These are phyloP conservation scores for Drosophila tristis DNA, from an alignment of 1,140 invertebrate species.

Conservation along the genomic window DNA sequence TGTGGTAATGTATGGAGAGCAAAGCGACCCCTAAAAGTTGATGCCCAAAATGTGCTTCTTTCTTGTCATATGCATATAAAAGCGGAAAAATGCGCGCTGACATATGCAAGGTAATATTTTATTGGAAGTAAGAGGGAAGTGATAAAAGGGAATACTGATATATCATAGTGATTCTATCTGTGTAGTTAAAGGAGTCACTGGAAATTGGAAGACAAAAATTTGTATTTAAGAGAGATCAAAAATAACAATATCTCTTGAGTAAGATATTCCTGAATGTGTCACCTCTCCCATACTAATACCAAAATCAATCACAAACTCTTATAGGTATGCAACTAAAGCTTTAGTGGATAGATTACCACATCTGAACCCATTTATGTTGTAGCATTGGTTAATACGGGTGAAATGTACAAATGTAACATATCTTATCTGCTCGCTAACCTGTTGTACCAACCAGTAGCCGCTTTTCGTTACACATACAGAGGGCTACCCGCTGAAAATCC, in stretches of 20 bases:
- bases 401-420: slow-evolving; percentile 24
- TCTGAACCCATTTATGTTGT: slow-evolving; percentile 32
- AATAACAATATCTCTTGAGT: too few species aligned
- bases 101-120: slow-evolving; percentile 30
- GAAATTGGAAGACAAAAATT: too few species aligned
- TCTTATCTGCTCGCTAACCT: slow-evolving; percentile 54
- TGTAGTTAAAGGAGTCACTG: too few species aligned
- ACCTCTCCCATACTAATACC: slow-evolving; percentile 7
- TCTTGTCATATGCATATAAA: slow-evolving; percentile 32
- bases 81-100: slow-evolving; percentile 64
- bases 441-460: slow-evolving; percentile 37
- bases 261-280: too few species aligned
- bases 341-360: slow-evolving; percentile 24
- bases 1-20: slow-evolving; percentile 62
- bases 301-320: slow-evolving; percentile 40
- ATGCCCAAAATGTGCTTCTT: slow-evolving; percentile 48
- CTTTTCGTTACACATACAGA: too few species aligned
- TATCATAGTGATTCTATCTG: slow-evolving; percentile 1
- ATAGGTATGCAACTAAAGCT: slow-evolving; percentile 32
- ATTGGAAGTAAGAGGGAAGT: slow-evolving; percentile 40
- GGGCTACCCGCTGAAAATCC: slow-evolving; percentile 18
- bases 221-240: too few species aligned
- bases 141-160: slow-evolving; percentile 43
- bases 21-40: slow-evolving; percentile 26
- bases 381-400: too few species aligned